A percentile compares a stretch with the other conserved stretches of the same genome.
Conservation (phyloP, 2,113 vertebrate species). For the Grus americana region DNA sequence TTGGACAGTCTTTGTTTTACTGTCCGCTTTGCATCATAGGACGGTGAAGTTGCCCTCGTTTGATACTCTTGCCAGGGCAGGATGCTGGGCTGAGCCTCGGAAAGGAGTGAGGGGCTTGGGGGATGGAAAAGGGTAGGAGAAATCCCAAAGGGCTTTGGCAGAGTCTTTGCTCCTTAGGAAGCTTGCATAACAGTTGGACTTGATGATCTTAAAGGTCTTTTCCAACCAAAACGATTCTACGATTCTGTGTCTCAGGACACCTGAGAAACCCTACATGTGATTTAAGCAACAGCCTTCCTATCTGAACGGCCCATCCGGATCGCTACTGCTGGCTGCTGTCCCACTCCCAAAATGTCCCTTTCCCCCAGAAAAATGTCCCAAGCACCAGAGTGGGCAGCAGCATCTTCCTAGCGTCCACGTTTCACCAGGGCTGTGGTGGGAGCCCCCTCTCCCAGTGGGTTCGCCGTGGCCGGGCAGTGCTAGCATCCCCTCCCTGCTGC, state of each 20-base stretch:
- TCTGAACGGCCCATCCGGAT: not conserved
- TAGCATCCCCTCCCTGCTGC: not conserved
- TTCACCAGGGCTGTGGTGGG: not conserved
- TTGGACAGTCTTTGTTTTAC: not conserved
- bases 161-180: not conserved
- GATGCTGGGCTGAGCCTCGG: not conserved
- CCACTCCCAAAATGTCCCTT: not conserved
- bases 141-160: not conserved
- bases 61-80: not conserved
- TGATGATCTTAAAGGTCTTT: no score
- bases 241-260: not conserved
- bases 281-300: not conserved
- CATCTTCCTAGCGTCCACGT: accelerated
- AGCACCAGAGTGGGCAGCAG: not conserved
- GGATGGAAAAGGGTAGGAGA: not conserved
- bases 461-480: accelerated
- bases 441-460: not conserved
- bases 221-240: no score
- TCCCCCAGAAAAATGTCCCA: not conserved
- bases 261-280: not conserved
- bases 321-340: not conserved
- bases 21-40: not conserved
- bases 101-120: not conserved
- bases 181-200: no score
- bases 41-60: not conserved